Base-by-base conservation (phyloP, 2,888 invertebrate species). In the Eurytoma californica region DNA sequence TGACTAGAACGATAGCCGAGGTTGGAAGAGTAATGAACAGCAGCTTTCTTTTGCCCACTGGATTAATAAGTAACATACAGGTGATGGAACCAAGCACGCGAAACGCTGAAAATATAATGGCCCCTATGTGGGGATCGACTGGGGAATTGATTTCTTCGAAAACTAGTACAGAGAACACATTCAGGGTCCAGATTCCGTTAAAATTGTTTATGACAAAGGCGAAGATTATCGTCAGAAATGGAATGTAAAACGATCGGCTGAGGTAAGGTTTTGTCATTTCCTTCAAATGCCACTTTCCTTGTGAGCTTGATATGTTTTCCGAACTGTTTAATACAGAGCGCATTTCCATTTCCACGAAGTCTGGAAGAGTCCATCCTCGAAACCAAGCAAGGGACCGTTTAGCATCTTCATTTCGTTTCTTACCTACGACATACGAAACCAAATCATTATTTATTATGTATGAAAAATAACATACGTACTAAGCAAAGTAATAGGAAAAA, bases 361-460 rank as follows among this genome's bases (percentile, higher is more conserved):
- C 30, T 5, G 7, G 39, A 9, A 9, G 5, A 3, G 72, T 63
- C 72, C 72, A 72, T 7, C 72, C 72, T 0, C 72, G 65, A 13
- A 65, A 18, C 72, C 72, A 72, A 2, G 63, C 63, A 9, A 72
- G 39, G 0, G 72, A 57, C 0, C 13, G 53, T 18, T 72, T 39
- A 30, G 72, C 72, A 3, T 72, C 65, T 2, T 55, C 39, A n/a
- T 30, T 14, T n/a, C 63, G 30, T 24, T 49, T 18, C 13, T 65
- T 49, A 4, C 47, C 49, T 65, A 65, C 14, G 49, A 20, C 3
- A 2, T 14, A 14, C n/a, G 2, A 18, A 39, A n/a, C n/a, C n/a
- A n/a, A n/a, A n/a, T n/a, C n/a, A n/a, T n/a, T n/a, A n/a, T n/a
- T n/a, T n/a, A n/a, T n/a, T n/a, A n/a, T n/a, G n/a, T n/a, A n/a